These are phyloP conservation scores for Dendrolimus kikuchii DNA, from an alignment of 1,140 invertebrate species.

Conservation along the genomic window DNA sequence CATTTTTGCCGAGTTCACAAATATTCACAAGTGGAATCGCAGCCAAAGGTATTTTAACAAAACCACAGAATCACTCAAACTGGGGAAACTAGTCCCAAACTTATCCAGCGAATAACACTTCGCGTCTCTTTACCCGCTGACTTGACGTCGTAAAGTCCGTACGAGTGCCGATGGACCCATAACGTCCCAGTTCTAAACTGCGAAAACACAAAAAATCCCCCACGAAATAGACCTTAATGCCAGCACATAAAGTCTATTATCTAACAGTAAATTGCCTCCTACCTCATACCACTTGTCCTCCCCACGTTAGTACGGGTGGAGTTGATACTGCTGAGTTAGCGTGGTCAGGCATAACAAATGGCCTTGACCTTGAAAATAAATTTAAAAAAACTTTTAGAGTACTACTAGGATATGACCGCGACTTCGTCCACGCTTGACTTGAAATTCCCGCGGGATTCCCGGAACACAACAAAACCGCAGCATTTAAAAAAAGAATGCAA, in stretches of 20 bases:
- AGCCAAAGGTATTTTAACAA: no score
- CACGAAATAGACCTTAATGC: background rate
- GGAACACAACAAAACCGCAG: no score
- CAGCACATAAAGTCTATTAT: background rate
- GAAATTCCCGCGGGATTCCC: no score
- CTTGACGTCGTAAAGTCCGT: slow-evolving; percentile 7
- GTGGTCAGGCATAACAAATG: slow-evolving; percentile 9
- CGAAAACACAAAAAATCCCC: background rate
- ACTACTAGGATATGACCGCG: background rate
- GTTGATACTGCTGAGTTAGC: slow-evolving; percentile 1
- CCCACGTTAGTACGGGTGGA: no score
- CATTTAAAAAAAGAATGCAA: no score
- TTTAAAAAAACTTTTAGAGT: slow-evolving; percentile 1
- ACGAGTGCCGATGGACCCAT: slow-evolving; percentile 9
- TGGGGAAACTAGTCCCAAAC: background rate
- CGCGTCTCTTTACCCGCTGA: slow-evolving; percentile 5
- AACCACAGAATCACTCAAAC: no score
- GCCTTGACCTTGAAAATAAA: slow-evolving; percentile 4
- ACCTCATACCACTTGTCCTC: no score
- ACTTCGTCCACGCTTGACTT: no score
- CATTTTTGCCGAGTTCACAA: no score
- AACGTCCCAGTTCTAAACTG: background rate
- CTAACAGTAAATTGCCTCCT: no score
- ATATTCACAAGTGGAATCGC: no score
- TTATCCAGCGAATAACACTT: slow-evolving; percentile 1